phyloP scores from a whole-genome alignment of 2,797 vertebrate genomes.

The Sphaeramia orbicularis region DNA sequence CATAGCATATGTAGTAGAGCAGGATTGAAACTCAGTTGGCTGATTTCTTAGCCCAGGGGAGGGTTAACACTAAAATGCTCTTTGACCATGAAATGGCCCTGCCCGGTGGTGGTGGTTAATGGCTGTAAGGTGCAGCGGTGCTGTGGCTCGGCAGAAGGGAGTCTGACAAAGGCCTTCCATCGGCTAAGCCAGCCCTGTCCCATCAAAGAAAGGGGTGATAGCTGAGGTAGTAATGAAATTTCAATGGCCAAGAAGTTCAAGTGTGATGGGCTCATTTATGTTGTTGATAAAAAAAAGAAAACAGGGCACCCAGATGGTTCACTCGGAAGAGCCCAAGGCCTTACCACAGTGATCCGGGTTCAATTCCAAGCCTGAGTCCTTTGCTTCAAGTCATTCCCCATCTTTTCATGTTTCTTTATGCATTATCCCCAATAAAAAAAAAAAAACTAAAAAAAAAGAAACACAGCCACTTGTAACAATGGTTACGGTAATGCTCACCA shows the following conservation, averaged over 20 bases:
- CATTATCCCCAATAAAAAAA: too few relatives aligned
- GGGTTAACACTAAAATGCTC: slow-evolving; percentile 84
- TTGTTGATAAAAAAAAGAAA: slow-evolving; percentile 1
- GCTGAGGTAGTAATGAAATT: background rate
- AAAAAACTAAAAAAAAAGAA: too few relatives aligned
- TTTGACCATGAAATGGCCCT: slow-evolving; percentile 86
- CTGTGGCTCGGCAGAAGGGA: slow-evolving; percentile 55
- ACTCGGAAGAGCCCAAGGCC: too few relatives aligned
- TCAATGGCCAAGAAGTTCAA: slow-evolving; percentile 7
- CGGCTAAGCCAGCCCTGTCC: slow-evolving; percentile 51
- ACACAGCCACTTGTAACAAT: too few relatives aligned
- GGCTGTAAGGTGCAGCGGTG: slow-evolving; percentile 69
- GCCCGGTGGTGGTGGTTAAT: slow-evolving; percentile 86
- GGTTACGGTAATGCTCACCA: too few relatives aligned
- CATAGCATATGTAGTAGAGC: slow-evolving; percentile 63
- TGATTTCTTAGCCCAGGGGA: slow-evolving; percentile 84
- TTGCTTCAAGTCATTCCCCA: too few relatives aligned
- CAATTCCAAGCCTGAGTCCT: too few relatives aligned
- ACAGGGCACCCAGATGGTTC: too few relatives aligned
- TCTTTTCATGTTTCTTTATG: too few relatives aligned
- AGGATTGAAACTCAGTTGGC: slow-evolving; percentile 78
- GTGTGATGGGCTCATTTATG: slow-evolving; percentile 18
- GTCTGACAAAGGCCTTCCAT: slow-evolving; percentile 51
- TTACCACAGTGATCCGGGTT: too few relatives aligned
- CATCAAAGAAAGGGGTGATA: slow-evolving; percentile 36